Base-by-base conservation (phyloP, 1,140 invertebrate species). In the Sinella curviseta region DNA sequence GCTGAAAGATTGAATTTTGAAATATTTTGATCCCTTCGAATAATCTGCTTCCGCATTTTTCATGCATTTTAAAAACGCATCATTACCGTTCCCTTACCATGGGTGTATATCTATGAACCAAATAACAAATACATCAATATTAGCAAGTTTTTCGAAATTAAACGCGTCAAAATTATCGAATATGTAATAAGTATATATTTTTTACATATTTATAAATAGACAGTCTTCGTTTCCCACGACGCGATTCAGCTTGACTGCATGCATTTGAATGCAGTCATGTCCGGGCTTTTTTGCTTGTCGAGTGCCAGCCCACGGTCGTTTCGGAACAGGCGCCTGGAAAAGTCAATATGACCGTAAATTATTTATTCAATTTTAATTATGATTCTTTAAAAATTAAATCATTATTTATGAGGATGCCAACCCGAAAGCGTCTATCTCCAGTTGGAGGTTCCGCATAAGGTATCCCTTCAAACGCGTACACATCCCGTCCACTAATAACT, bases 401-500 rank as follows among this genome's bases (percentile, higher is more conserved):
- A n/a, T n/a, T n/a, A n/a, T n/a, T n/a, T n/a, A n/a, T n/a, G n/a
- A 24, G 8, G 12, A 74, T 14, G 17, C 36, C 12, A 17, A 77
- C 36, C 48, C 17, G 16, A 57, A 77, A 92, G 20, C 39, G 39
- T 20, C 39, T 30, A 90, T 39, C 93, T 87, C 39, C 39, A 48
- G 39, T 16, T 1, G 94, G 94, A 28, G 91, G 90, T 17, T 93
- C 74, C 2, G 35, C 74, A 26, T 75, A 75, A 16, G 74, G 74
- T 28, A 75, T n/a, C 16, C 74, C 74, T 35, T 75, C 74, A 48
- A 75, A 75, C 2, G 74, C 74, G 24, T 33, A 70, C 92, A 79
- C 90, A 94, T 81, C 31, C 34, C 57, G 67, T 35, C 77, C 80
- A 26, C 30, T 39, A 1, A 74, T 65, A 24, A 77, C 75, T 57